phyloP scores from a whole-genome alignment of 2,888 invertebrate genomes.

The Alloscopus bannaensis region DNA sequence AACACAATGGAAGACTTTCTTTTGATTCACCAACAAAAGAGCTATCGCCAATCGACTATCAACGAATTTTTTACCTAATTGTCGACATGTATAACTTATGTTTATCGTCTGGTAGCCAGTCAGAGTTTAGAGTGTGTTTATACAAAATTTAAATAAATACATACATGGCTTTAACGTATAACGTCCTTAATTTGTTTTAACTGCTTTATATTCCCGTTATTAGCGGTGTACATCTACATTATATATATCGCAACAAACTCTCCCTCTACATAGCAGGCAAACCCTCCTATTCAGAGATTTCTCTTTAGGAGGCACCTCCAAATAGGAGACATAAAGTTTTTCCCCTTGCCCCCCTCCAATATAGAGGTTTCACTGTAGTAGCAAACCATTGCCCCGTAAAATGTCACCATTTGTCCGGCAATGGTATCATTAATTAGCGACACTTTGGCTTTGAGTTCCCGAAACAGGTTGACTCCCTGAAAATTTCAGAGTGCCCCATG shows the following conservation, averaged over 20 bases:
- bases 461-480: too few relatives aligned
- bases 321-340: neutral
- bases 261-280: neutral
- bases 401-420: too few relatives aligned
- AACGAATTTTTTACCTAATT: neutral
- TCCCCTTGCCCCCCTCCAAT: neutral
- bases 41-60: neutral
- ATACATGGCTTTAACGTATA: too few relatives aligned
- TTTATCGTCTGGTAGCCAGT: too few relatives aligned
- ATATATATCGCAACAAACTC: neutral
- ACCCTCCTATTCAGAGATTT: conserved; percentile 1
- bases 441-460: too few relatives aligned
- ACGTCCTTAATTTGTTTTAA: too few relatives aligned
- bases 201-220: neutral
- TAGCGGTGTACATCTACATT: neutral
- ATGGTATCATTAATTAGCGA: too few relatives aligned
- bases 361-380: neutral
- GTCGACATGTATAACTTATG: neutral
- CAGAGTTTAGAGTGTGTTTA: too few relatives aligned
- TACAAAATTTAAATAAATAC: too few relatives aligned
- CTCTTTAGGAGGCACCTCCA: neutral
- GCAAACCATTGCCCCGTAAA: too few relatives aligned
- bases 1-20: neutral
- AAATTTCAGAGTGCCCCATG: too few relatives aligned
- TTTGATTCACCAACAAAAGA: neutral